Conservation (phyloP, 35 echinoderm and acorn worm genomes). For the Strongylocentrotus purpuratus region DNA sequence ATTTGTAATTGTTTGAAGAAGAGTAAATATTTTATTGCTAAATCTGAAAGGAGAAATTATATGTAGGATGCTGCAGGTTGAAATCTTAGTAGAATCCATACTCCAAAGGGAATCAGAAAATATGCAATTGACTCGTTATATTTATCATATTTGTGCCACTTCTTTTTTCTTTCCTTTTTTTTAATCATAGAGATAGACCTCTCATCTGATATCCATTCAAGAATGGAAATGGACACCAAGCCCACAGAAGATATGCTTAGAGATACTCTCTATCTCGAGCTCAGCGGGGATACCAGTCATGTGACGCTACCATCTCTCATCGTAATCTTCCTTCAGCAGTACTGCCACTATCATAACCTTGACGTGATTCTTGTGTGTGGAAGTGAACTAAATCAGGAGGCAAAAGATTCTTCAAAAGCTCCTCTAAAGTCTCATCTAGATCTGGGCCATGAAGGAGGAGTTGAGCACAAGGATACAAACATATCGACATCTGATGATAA, state of each 20-base stretch:
- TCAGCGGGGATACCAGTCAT: not conserved
- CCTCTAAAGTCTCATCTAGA: not conserved
- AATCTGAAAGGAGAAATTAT: no score
- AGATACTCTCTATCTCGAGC: not conserved
- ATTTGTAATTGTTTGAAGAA: no score
- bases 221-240: not conserved
- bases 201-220: not conserved
- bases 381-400: not conserved
- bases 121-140: no score
- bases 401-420: not conserved
- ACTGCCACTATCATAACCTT: not conserved
- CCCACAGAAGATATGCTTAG: not conserved
- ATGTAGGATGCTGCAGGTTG: no score
- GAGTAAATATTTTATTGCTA: no score
- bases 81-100: no score
- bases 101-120: no score
- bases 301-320: constrained; percentile 22
- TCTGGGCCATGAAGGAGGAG: not conserved
- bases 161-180: not conserved
- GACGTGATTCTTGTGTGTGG: not conserved
- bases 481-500: not conserved
- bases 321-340: constrained; percentile 28
- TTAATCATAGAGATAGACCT: no score
- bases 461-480: not conserved
- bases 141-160: not conserved